These are phyloP conservation scores for Xiphias gladius DNA, from an alignment of 2,113 vertebrate genomes.

Conservation along the genomic window DNA sequence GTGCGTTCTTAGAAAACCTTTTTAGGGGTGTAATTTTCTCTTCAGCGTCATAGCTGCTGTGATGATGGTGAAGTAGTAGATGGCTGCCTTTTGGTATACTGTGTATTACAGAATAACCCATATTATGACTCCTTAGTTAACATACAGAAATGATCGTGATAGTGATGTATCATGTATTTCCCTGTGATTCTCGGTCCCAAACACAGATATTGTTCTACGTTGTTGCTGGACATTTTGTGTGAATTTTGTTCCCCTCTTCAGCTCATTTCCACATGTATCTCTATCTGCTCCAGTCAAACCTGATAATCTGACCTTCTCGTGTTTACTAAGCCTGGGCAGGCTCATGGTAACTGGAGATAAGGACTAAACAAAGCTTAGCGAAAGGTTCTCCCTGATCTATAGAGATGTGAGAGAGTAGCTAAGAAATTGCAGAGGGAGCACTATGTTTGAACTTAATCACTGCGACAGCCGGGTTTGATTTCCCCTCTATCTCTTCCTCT, in stretches of 20 bases:
- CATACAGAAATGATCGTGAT: background rate
- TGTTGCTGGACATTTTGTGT: background rate
- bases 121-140: background rate
- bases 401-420: slow-evolving; percentile 28
- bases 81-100: too few species aligned
- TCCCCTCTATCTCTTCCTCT: slow-evolving; percentile 32
- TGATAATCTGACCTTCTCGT: slow-evolving; percentile 49
- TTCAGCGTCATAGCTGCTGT: background rate
- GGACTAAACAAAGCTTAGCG: slow-evolving; percentile 41
- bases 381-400: slow-evolving; percentile 39
- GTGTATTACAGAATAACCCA: background rate
- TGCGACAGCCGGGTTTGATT: slow-evolving; percentile 37
- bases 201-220: background rate
- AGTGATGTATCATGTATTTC: background rate
- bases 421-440: slow-evolving; percentile 38
- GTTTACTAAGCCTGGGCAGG: slow-evolving; percentile 41
- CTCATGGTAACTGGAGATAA: slow-evolving; percentile 36
- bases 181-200: background rate
- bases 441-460: slow-evolving; percentile 52
- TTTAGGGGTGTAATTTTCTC: background rate
- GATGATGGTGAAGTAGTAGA: background rate
- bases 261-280: slow-evolving; percentile 14
- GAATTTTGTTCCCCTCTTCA: slow-evolving; percentile 8
- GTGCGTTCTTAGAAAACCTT: background rate
- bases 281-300: slow-evolving; percentile 30